Evolutionary conservation across 2,888 invertebrate genomes (phyloP), one percentile per base, ranked within the genome.

Genomic region (Mycalesis mineus): DNA sequence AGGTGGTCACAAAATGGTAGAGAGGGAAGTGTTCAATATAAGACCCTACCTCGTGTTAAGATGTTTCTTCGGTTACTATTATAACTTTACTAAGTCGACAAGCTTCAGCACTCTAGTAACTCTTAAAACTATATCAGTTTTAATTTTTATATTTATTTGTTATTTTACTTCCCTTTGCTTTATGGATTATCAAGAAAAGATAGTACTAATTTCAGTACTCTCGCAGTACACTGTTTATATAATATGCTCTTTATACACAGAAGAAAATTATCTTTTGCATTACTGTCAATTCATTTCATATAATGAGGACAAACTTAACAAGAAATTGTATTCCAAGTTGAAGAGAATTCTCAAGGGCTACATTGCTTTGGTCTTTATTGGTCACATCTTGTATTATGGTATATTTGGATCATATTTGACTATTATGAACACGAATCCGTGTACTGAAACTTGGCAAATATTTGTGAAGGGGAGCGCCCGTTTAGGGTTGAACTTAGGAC

Each of bases 41-140:
- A 56, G 44, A 50, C 39, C 44, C 2, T 48, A 41, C 29, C 37
- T 56, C 14, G 8, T 22, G 8, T 37, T 50, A 13, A 37, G 39
- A 44, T 50, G 13, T 31, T 14, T 50, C 29, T 56, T 50, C n/a
- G 56, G 56, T 29, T 50, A 52, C 42, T 42, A 44, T 42, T 36
- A 52, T 9, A 15, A 41, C 13, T 8, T 52, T 14, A 22, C 8
- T 8, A 11, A 44, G n/a, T n/a, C 5, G 22, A 17, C 1, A 33
- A 52, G 11, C 15, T 29, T 3, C 15, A 7, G 31, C 9, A 42
- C 33, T 33, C 22, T n/a, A n/a, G n/a, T n/a, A n/a, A n/a, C 1
- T 42, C 11, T 15, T 52, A 7, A 52, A 36, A 42, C n/a, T 13
- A 8, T 17, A 1, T 42, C 40, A 15, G 4, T 42, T 36, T 0